A percentile compares a stretch with the other conserved stretches of the same genome.
Conservation (phyloP, 2,113 vertebrate genomes). For the Sinocyclocheilus anophthalmus region DNA sequence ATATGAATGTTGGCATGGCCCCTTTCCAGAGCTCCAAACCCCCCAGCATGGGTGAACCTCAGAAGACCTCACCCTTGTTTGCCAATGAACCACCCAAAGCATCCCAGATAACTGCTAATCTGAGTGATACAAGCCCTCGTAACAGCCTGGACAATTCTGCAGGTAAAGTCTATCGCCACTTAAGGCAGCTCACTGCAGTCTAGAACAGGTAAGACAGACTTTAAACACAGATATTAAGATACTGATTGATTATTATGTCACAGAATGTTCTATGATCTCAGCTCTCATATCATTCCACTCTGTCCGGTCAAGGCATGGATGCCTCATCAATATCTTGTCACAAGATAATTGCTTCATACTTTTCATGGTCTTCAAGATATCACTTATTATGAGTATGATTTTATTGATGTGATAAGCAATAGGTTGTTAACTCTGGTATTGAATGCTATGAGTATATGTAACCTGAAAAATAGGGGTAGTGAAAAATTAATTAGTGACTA, state of each 20-base stretch:
- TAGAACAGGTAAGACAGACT: slow-evolving; percentile 51
- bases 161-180: slow-evolving; percentile 56
- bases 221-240: slow-evolving; percentile 18
- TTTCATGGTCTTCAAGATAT: slow-evolving; percentile 8
- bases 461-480: neutral
- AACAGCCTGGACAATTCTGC: slow-evolving; percentile 61
- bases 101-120: slow-evolving; percentile 66
- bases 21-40: slow-evolving; percentile 70
- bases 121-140: slow-evolving; percentile 58
- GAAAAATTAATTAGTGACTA: neutral
- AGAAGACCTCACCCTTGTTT: slow-evolving; percentile 66
- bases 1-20: slow-evolving; percentile 64
- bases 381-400: neutral
- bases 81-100: slow-evolving; percentile 61
- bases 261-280: neutral
- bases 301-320: slow-evolving; percentile 10
- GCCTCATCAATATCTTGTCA: slow-evolving; percentile 15
- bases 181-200: slow-evolving; percentile 45
- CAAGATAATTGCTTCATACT: slow-evolving; percentile 6
- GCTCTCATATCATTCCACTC: slow-evolving; percentile 16
- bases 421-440: neutral
- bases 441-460: neutral
- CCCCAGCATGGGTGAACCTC: slow-evolving; percentile 63
- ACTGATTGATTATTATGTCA: neutral
- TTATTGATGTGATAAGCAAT: neutral